Conservation (phyloP, 2,888 invertebrate genomes). For the Pristionchus fissidentatus region DNA sequence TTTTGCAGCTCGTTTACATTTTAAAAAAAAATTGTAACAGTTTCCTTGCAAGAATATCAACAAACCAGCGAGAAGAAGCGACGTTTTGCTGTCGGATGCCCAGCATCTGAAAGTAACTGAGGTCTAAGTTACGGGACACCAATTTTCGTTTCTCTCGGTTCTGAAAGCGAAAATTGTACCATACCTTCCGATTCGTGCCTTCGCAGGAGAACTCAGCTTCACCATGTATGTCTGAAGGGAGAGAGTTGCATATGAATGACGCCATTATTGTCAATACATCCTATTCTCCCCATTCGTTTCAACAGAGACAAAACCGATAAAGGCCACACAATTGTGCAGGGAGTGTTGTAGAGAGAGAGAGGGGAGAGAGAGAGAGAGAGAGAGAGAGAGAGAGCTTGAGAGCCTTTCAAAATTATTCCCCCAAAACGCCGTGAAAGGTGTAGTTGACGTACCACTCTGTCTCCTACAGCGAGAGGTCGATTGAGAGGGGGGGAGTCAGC, state of each 20-base stretch:
- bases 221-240: slow-evolving; percentile 63
- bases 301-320: no score
- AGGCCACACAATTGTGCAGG: no score
- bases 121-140: neutral
- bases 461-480: slow-evolving; percentile 73
- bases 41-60: no score
- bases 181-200: slow-evolving; percentile 64
- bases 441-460: slow-evolving; percentile 67
- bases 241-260: neutral
- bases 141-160: neutral
- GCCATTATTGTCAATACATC: slow-evolving; percentile 2
- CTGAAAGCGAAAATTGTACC: neutral
- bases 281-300: no score
- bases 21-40: no score
- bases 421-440: neutral
- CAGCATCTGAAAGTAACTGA: slow-evolving; percentile 59
- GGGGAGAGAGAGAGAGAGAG: no score
- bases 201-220: slow-evolving; percentile 42
- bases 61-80: slow-evolving; percentile 66
- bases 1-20: no score
- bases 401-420: no score
- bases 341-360: no score
- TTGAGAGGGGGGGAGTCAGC: slow-evolving; percentile 62
- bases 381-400: no score
- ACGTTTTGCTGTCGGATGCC: slow-evolving; percentile 71